These are phyloP conservation scores for Pyxicephalus adspersus DNA, from an alignment of 2,113 vertebrate genomes.

Conservation along the genomic window DNA sequence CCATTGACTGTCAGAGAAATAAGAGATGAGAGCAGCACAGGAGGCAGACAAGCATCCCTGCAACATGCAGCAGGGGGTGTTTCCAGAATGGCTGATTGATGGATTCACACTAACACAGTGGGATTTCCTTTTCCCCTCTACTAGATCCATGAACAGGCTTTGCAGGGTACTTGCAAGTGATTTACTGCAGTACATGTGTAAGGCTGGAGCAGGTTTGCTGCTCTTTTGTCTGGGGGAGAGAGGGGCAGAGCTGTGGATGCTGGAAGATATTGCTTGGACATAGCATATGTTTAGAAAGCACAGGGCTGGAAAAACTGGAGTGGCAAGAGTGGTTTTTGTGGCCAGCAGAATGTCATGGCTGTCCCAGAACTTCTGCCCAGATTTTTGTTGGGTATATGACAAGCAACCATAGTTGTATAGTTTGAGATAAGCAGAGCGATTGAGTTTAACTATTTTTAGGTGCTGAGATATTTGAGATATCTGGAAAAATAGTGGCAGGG, in stretches of 20 bases:
- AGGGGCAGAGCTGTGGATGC: not conserved
- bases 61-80: conserved; percentile 50
- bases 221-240: conserved; percentile 29
- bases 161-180: conserved; percentile 41
- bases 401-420: too few species aligned
- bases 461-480: too few species aligned
- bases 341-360: not conserved
- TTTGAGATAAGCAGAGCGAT: too few species aligned
- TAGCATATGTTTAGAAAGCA: not conserved
- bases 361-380: conserved; percentile 7
- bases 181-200: conserved; percentile 44
- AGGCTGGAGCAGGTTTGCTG: conserved; percentile 19
- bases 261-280: not conserved
- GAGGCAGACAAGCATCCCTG: conserved; percentile 31
- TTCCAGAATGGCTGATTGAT: conserved; percentile 49
- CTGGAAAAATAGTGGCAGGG: too few species aligned
- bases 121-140: conserved; percentile 15
- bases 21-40: conserved; percentile 2
- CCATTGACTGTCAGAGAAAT: conserved; percentile 9
- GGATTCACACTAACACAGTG: conserved; percentile 33
- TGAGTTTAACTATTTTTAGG: too few species aligned
- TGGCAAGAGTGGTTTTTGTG: not conserved
- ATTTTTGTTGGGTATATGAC: too few species aligned
- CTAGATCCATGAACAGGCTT: conserved; percentile 29
- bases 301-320: not conserved